These are phyloP conservation scores for Pterostichus niger DNA, from an alignment of 2,888 invertebrate genomes.

Conservation along the genomic window DNA sequence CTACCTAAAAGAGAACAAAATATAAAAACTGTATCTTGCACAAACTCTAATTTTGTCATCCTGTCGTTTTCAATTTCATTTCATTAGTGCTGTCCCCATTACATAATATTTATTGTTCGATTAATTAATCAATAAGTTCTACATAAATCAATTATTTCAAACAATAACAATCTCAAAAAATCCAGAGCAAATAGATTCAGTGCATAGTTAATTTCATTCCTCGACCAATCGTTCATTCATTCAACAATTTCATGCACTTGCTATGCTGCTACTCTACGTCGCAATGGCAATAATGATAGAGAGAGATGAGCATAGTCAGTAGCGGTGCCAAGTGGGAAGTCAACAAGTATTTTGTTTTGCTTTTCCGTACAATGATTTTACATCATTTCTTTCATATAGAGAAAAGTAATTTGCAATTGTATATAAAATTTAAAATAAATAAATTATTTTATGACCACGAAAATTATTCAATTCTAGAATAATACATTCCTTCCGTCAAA, in stretches of 20 bases:
- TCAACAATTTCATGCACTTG: not conserved
- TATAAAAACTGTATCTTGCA: no score
- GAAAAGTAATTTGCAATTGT: no score
- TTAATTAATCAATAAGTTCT: slow-evolving; percentile 8
- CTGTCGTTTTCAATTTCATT: not conserved
- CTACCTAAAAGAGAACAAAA: no score
- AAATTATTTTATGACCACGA: no score
- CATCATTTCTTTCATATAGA: no score
- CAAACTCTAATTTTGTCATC: not conserved
- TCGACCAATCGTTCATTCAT: not conserved
- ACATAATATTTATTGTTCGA: slow-evolving; percentile 3
- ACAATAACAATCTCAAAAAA: slow-evolving; percentile 15
- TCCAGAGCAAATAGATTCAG: slow-evolving; percentile 5
- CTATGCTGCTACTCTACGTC: not conserved
- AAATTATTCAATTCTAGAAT: no score
- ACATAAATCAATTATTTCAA: slow-evolving; percentile 43
- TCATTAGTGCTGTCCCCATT: slow-evolving; percentile 7
- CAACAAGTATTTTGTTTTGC: no score
- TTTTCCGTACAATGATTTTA: no score
- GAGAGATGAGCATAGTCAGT: not conserved
- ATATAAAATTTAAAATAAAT: no score
- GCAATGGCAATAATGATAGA: slow-evolving; percentile 15
- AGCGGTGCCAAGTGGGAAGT: not conserved
- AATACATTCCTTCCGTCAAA: no score
- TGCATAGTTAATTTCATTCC: slow-evolving; percentile 24